phyloP scores from a whole-genome alignment of 2,888 invertebrate species.

The Cheilosia soror region DNA sequence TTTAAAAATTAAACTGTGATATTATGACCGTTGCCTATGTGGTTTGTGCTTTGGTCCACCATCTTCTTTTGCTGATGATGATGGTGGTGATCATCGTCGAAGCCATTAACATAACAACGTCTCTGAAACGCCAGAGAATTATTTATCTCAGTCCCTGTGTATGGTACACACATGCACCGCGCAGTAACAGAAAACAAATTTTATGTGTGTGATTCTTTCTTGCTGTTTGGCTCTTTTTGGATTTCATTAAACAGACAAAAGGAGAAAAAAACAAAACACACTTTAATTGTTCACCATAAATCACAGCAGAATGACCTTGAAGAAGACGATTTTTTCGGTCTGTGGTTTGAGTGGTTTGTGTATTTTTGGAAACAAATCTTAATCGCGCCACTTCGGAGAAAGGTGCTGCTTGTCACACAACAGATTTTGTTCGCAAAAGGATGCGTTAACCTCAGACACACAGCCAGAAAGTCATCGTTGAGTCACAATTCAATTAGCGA shows the following conservation, averaged over 20 bases:
- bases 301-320: slow-evolving; percentile 71
- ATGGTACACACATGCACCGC: slow-evolving; percentile 23
- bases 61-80: background rate
- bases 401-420: slow-evolving; percentile 22
- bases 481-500: slow-evolving; percentile 52
- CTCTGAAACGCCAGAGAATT: slow-evolving; percentile 49
- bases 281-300: slow-evolving; percentile 66
- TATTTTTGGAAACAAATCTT: slow-evolving; percentile 47
- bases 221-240: slow-evolving; percentile 16
- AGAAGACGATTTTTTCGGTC: slow-evolving; percentile 30
- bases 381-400: slow-evolving; percentile 26
- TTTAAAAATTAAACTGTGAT: slow-evolving; percentile 20
- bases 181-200: slow-evolving; percentile 11
- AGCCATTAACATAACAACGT: slow-evolving; percentile 65
- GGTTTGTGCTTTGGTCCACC: slow-evolving; percentile 32
- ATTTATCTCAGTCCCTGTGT: slow-evolving; percentile 20
- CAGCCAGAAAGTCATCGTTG: background rate
- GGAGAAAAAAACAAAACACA: slow-evolving; percentile 18
- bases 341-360: slow-evolving; percentile 20
- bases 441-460: slow-evolving; percentile 31
- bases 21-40: slow-evolving; percentile 47
- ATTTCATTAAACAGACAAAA: slow-evolving; percentile 35
- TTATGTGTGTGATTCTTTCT: slow-evolving; percentile 23
- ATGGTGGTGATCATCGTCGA: slow-evolving; percentile 38
- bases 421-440: slow-evolving; percentile 7